Evolutionary conservation across 37 sponge, comb jelly and placozoan species (phyloP), one percentile per base, ranked within the genome.

Genomic region (Oscarella lobularis): DNA sequence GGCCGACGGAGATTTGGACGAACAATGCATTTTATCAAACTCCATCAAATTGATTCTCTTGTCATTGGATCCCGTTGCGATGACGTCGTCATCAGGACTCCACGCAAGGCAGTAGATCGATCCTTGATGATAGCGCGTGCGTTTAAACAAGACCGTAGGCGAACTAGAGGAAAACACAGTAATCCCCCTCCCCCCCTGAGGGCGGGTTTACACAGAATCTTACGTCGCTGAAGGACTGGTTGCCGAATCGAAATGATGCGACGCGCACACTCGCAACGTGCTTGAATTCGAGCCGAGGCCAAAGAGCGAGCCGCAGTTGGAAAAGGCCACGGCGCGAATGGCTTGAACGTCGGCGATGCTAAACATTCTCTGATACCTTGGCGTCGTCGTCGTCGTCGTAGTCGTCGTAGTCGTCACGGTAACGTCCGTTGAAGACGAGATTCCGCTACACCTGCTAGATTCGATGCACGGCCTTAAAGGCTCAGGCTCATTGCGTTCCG

Each of bases 41-140:
- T 70, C 60, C 41, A 93, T 74, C 0, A 93, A 78, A 20, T 75
- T 48, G 20, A 93, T 77, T 36, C 79, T 40, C 41, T 93, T 85
- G 74, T 93, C 94, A 68, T 93, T 93, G 35, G 92, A 91, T 1
- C 95, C 98, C 33, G 98, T 93, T 27, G 94, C 98, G 29, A 96
- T 71, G 3, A 93, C 66, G 33, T 37, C 74, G 5, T 78, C 75
- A 66, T 82, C 72, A 20, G 55, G 68, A 67, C 66, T 81, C 98
- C 98, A 96, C 6, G 90, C 82, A 38, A 92, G 65, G 38, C 91
- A 85, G 76, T 96, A 96, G 67, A 96, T 87, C 29, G 95, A 93
- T 3, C 98, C 90, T 31, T 81, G 75, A 77, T 96, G 98, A 79
- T 96, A 84, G 20, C 81, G 38, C 36, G 74, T 76, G 36, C 81